Base-by-base conservation (phyloP, 2,113 vertebrate species). In the Saccopteryx bilineata region DNA sequence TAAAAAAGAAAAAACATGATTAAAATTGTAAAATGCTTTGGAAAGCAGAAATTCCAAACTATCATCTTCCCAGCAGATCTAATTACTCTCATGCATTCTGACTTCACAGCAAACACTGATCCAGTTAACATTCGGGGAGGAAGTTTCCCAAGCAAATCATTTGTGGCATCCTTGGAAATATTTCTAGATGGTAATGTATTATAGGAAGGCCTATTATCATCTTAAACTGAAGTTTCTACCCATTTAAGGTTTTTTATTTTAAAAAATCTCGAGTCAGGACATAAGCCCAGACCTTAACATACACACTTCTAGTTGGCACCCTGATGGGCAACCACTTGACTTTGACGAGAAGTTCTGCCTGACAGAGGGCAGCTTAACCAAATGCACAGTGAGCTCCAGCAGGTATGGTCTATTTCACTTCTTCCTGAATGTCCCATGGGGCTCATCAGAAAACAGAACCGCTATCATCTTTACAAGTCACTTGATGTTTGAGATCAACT, bases 21-120 rank as follows among this genome's bases (percentile, higher is more conserved):
- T 94, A 52, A 95, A 96, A 97, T 96, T 98, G 91, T 97, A 90
- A 98, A 98, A 97, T 93, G 28, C 96, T 98, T 98, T 97, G 89
- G 90, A 98, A 97, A 76, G 68, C 33, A 96, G 52, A 26, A 89
- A 54, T 93, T 97, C 96, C 95, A 97, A 98, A 69, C 80, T 87
- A 88, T n/a, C 65, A 92, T 96, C 74, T 96, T 97, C 85, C 92
- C 90, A 96, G 86, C 39, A 98, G 50, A 79, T 74, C 75, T 97
- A 97, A 98, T 98, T 97, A 94, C 79, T 94, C 97, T 96, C 81
- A 61, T 94, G 84, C 96, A 94, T 90, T 82, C 0, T 0, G 28
- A 94, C 97, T 98, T 97, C 66, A 85, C 78, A 97, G 96, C 46
- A 95, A 96, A 96, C 33, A 87, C 17, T 5, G 65, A 96, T 91